Percentiles rank a stretch among this genome's conserved stretches.
Conservation (phyloP, 2,888 invertebrate genomes). For the Antheraea yamamai region DNA sequence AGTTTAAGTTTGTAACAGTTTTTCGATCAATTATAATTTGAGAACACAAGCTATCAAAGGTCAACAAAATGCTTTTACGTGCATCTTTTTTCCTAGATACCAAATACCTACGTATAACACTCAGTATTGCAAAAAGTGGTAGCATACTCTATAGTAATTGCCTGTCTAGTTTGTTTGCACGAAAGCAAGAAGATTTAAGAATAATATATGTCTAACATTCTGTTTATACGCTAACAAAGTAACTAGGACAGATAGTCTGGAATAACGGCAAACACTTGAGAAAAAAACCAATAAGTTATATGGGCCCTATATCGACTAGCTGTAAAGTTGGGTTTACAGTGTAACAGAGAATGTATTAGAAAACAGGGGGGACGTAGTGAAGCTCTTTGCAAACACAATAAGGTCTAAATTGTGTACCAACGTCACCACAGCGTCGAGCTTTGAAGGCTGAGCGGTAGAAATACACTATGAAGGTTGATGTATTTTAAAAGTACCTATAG, state of each 20-base stretch:
- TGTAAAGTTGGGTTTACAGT: constrained; percentile 13
- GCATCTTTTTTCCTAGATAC: no score
- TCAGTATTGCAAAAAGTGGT: no score
- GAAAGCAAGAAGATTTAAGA: neutral
- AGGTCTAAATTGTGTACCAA: constrained; percentile 19
- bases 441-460: neutral
- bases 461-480: neutral
- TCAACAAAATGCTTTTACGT: no score
- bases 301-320: neutral
- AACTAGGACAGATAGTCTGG: neutral
- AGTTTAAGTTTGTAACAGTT: no score
- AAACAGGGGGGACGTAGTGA: constrained; percentile 17
- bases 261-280: neutral
- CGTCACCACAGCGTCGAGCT: neutral
- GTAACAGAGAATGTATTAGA: constrained; percentile 11
- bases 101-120: no score
- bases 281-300: neutral
- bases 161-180: no score
- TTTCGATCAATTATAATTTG: no score
- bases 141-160: no score
- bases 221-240: neutral
- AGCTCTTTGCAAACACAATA: constrained; percentile 33
- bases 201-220: neutral
- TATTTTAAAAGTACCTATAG: neutral
- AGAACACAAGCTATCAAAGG: no score